Percentiles rank a stretch among this genome's conserved stretches.
These are phyloP conservation scores for Polymixis flavicincta DNA, from an alignment of 2,888 invertebrate species.

Conservation along the genomic window DNA sequence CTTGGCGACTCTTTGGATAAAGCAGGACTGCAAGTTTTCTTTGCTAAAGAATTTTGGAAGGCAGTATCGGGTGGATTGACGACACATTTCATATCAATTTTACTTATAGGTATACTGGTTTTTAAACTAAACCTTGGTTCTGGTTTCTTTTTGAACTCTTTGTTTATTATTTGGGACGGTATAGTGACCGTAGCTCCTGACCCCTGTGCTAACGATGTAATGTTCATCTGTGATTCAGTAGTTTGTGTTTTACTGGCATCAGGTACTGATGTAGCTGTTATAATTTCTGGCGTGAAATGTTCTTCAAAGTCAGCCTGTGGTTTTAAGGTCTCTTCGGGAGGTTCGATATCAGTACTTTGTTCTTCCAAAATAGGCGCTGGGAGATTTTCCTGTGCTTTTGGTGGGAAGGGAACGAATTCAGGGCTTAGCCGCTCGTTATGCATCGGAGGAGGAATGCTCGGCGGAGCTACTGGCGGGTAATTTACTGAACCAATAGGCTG, in stretches of 20 bases:
- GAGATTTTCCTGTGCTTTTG: slow-evolving; percentile 28
- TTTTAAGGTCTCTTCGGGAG: slow-evolving; percentile 60
- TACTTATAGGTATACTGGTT: slow-evolving; percentile 88
- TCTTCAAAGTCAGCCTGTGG: slow-evolving; percentile 85
- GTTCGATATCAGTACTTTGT: slow-evolving; percentile 64
- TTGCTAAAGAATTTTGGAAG: slow-evolving; percentile 64
- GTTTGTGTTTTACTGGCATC: slow-evolving; percentile 68
- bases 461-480: slow-evolving; percentile 76
- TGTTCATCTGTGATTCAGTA: slow-evolving; percentile 80
- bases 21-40: slow-evolving; percentile 72
- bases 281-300: slow-evolving; percentile 82
- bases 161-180: slow-evolving; percentile 65
- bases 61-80: slow-evolving; percentile 72
- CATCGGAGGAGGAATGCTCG: slow-evolving; percentile 70
- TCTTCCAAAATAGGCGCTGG: slow-evolving; percentile 37
- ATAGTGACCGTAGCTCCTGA: slow-evolving; percentile 79
- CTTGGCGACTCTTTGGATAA: slow-evolving; percentile 70
- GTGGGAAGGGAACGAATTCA: slow-evolving; percentile 71
- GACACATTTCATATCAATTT: slow-evolving; percentile 87
- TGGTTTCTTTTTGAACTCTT: slow-evolving; percentile 81
- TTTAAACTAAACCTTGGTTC: slow-evolving; percentile 84
- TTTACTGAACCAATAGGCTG: slow-evolving; percentile 78
- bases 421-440: slow-evolving; percentile 66
- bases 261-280: slow-evolving; percentile 71
- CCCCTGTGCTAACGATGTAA: slow-evolving; percentile 80